phyloP scores from a whole-genome alignment of 1,140 invertebrate genomes.

The Mya arenaria region DNA sequence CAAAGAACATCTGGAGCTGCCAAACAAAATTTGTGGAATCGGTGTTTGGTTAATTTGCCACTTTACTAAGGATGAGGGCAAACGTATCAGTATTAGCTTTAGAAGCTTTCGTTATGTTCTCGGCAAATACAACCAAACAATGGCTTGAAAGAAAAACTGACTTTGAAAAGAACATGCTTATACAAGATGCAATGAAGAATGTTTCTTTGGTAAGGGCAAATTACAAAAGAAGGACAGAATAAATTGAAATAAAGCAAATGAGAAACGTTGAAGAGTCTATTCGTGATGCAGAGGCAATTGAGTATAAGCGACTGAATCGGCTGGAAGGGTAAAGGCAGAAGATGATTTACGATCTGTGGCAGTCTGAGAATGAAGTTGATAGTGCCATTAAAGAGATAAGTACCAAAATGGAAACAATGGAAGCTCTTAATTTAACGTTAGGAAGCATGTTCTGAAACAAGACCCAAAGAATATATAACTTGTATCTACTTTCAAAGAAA shows the following conservation, averaged over 20 bases:
- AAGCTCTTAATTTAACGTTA: neutral
- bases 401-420: neutral
- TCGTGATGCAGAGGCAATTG: neutral
- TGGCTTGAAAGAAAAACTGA: constrained; percentile 52
- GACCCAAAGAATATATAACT: neutral
- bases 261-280: neutral
- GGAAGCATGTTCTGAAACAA: constrained; percentile 8
- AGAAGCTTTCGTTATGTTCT: constrained; percentile 60
- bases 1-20: neutral
- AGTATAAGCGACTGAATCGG: neutral
- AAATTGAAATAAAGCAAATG: constrained; percentile 28
- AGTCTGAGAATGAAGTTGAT: neutral
- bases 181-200: constrained; percentile 10
- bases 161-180: constrained; percentile 18
- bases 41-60: constrained; percentile 58
- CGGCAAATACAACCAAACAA: constrained; percentile 53
- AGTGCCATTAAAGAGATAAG: constrained; percentile 16
- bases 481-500: constrained; percentile 9
- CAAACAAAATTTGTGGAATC: constrained; percentile 59
- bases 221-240: constrained; percentile 11
- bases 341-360: neutral
- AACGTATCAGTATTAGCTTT: constrained; percentile 48
- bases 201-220: neutral
- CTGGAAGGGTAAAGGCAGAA: constrained; percentile 18
- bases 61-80: constrained; percentile 41